phyloP scores from a whole-genome alignment of 1,140 invertebrate species.

The Calosoma granatense region DNA sequence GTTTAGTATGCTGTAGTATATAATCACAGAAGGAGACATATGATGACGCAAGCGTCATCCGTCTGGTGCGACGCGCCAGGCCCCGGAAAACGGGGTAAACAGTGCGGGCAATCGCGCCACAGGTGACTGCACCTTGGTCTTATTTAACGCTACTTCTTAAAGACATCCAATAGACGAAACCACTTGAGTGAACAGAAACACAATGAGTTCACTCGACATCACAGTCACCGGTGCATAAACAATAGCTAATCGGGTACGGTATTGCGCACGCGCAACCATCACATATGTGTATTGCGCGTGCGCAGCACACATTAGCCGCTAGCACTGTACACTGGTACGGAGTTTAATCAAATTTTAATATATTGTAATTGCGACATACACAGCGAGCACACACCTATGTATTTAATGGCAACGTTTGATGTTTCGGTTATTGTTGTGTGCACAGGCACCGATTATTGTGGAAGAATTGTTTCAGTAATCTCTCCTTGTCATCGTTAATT shows the following conservation, averaged over 20 bases:
- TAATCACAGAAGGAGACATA: too few species aligned
- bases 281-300: not conserved
- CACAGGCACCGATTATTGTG: not conserved
- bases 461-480: not conserved
- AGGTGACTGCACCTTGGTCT: slow-evolving; percentile 3
- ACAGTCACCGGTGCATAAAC: not conserved
- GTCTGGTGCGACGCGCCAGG: too few species aligned
- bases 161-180: not conserved
- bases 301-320: not conserved
- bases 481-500: not conserved
- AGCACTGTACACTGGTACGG: not conserved
- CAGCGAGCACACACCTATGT: not conserved
- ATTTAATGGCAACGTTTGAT: not conserved
- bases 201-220: not conserved
- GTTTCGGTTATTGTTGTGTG: not conserved
- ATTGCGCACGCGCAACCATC: not conserved
- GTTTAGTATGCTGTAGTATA: too few species aligned
- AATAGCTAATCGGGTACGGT: not conserved
- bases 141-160: slow-evolving; percentile 1
- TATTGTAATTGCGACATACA: slow-evolving; percentile 6
- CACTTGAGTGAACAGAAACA: not conserved
- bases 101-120: not conserved
- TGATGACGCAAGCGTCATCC: too few species aligned
- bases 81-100: not conserved
- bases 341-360: slow-evolving; percentile 8